These are phyloP conservation scores for Allolobophora icterica DNA, from an alignment of 2,888 invertebrate genomes.

Conservation along the genomic window DNA sequence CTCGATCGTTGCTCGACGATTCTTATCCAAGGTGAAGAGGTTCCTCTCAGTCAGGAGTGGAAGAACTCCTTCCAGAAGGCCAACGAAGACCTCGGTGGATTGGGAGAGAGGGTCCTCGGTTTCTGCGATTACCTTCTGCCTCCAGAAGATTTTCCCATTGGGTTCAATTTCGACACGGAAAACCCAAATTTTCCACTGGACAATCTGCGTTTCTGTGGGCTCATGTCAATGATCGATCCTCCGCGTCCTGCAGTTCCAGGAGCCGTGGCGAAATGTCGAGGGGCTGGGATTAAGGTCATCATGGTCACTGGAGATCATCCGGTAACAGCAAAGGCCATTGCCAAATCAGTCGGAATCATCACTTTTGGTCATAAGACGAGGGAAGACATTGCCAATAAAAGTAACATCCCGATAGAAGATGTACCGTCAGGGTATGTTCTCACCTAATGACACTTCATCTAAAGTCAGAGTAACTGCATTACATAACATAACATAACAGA, in stretches of 20 bases:
- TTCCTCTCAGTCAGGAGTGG: constrained; percentile 88
- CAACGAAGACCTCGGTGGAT: constrained; percentile 80
- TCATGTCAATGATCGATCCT: constrained; percentile 98
- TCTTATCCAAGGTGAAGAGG: constrained; percentile 90
- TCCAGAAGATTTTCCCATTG: constrained; percentile 91
- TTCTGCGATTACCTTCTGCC: constrained; percentile 93
- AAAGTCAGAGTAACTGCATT: background rate
- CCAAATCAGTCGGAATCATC: constrained; percentile 69
- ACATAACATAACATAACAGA: background rate
- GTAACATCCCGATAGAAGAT: background rate
- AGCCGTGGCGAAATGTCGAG: constrained; percentile 70
- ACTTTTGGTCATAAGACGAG: constrained; percentile 67
- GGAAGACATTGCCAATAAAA: constrained; percentile 36
- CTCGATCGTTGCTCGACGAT: constrained; percentile 87
- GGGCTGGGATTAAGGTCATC: constrained; percentile 78
- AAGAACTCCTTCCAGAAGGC: constrained; percentile 93
- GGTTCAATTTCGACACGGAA: constrained; percentile 83
- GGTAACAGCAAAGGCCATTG: constrained; percentile 69
- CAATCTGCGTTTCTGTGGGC: constrained; percentile 85
- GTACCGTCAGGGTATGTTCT: background rate
- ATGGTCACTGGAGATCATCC: constrained; percentile 83
- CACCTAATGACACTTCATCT: background rate
- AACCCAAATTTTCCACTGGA: constrained; percentile 81
- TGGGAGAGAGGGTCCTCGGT: constrained; percentile 84
- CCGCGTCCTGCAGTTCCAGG: constrained; percentile 96